Base-by-base conservation (phyloP, 2,888 invertebrate genomes). In the Maniola hyperantus region DNA sequence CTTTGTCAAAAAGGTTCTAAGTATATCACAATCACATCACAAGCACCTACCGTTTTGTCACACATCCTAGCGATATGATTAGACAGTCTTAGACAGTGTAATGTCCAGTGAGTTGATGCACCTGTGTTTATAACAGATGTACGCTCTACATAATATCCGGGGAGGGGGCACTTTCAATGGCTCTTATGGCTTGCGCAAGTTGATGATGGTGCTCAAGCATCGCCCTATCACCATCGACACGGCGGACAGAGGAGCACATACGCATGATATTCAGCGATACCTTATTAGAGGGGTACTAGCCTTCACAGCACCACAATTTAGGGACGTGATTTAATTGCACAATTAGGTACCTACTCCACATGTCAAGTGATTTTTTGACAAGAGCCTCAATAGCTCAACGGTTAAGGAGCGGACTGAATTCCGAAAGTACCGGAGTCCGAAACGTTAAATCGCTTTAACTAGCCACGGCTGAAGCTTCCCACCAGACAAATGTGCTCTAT, bases 141-240 rank as follows among this genome's bases (percentile, higher is more conserved):
- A 74, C 87, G 87, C 86, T 88, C 86, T 81, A 15, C 53, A 53
- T 50, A 87, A 46, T 80, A 88, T 88, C 88, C 86, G 85, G 83
- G 88, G 90, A 88, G 91, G 91, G 92, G 91, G 87, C 80, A 92
- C 91, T 91, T 90, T 91, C 92, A 87, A 90, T 91, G 91, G 88
- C 84, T 87, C 85, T 85, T 84, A 87, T 84, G 77, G 79, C 78
- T 87, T 91, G 88, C 87, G 91, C 85, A 76, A 81, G 76, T 80
- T 80, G 77, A 80, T 80, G 80, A 87, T 88, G 89, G 87, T 83
- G 85, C 84, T 81, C 82, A 82, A 83, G 84, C 85, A 81, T 78
- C 80, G 85, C 83, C 84, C 75, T 77, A 74, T 85, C 83, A 83
- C 80, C 80, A 81, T 68, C 73, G 33, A 51, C 39, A 18, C 18